These are phyloP conservation scores for Eilema sororculum DNA, from an alignment of 2,888 invertebrate species.

Conservation along the genomic window DNA sequence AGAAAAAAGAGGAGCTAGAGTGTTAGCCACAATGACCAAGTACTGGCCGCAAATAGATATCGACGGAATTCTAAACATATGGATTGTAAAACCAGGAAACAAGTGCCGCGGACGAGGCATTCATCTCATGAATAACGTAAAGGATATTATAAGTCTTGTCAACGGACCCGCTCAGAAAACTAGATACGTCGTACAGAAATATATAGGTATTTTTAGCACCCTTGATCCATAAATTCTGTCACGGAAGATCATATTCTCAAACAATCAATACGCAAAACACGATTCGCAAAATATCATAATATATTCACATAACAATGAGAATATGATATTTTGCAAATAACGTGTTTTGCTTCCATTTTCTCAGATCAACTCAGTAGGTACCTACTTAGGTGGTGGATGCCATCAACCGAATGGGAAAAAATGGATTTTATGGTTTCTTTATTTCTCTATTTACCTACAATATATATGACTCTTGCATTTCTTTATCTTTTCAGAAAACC, in stretches of 20 bases:
- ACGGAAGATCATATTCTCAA: too few species aligned
- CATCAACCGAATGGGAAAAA: not conserved
- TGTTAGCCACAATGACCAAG: constrained; percentile 89
- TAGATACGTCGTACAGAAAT: constrained; percentile 97
- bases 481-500: constrained; percentile 90
- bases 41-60: constrained; percentile 94
- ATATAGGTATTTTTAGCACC: constrained; percentile 91
- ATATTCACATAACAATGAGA: too few species aligned
- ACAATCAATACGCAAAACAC: too few species aligned
- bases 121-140: constrained; percentile 93
- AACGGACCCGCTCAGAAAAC: constrained; percentile 90
- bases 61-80: constrained; percentile 95
- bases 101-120: constrained; percentile 97
- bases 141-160: constrained; percentile 93
- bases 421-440: not conserved
- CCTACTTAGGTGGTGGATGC: not conserved
- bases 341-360: too few species aligned
- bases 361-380: not conserved
- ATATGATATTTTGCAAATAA: too few species aligned
- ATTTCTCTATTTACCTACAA: not conserved
- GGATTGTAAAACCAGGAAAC: constrained; percentile 98
- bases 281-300: too few species aligned
- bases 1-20: constrained; percentile 86
- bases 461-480: constrained; percentile 3
- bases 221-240: not conserved